Evolutionary conservation across 2,888 invertebrate genomes (phyloP), one percentile per base, ranked within the genome.

Genomic region (Cephus nigrinus): DNA sequence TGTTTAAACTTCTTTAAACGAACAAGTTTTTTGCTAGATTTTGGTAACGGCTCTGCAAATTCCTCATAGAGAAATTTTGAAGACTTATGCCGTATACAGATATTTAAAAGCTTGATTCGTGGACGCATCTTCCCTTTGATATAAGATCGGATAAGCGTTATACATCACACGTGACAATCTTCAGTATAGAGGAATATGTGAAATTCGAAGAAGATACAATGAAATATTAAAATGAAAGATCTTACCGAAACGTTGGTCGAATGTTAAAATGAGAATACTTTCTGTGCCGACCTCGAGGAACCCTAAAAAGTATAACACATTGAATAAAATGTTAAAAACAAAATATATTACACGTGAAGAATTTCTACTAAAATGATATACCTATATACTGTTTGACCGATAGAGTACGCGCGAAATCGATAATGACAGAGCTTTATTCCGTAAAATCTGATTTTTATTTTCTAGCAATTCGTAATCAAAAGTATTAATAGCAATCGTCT

Each of bases 81-180:
- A 73, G 68, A 86, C n/a, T 86, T 87, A 55, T 83, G 82, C 32
- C 84, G 79, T 35, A 82, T 83, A 75, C 81, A 86, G 77, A 84
- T 81, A 73, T 82, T 82, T 75, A 85, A 81, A 73, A 88, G 76
- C 74, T 80, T 80, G 69, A 81, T 82, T 82, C 78, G 86, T 76
- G 75, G 69, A 73, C 74, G 79, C 85, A 84, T 85, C 72, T 78
- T 76, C 3, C 23, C 23, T 23, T 55, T 55, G 55, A 55, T 55
- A 55, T 55, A 55, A 55, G 23, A 9, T 23, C 23, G 5, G 55
- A 55, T 15, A 23, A 9, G 23, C 15, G 23, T 2, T 55, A 23
- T 9, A 23, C 2, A 55, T 9, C 23, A 15, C 55, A 23, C 9
- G 55, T 55, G 55, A 55, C 55, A 55, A 23, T 23, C 55, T 55